Percentiles rank a stretch among this genome's conserved stretches.
These are phyloP conservation scores for Rostratula benghalensis DNA, from an alignment of 2,113 vertebrate species.

Conservation along the genomic window DNA sequence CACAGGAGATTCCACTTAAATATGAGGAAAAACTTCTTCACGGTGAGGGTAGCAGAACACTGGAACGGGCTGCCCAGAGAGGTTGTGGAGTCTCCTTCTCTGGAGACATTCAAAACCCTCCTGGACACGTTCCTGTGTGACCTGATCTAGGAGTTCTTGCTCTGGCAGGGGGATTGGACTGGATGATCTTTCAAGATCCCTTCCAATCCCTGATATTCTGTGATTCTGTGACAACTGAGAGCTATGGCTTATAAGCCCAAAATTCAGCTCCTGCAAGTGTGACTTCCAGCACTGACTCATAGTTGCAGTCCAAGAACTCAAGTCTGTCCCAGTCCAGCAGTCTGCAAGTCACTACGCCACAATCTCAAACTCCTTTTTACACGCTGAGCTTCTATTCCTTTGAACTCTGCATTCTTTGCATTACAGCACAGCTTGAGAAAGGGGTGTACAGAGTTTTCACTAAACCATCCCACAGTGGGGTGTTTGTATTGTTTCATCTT, in stretches of 20 bases:
- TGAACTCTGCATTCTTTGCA: neutral
- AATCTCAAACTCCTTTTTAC: neutral
- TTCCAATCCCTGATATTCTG: no score
- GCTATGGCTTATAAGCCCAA: neutral
- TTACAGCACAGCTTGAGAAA: neutral
- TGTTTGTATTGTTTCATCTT: neutral
- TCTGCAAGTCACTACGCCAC: neutral
- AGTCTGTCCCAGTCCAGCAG: neutral
- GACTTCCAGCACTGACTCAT: neutral
- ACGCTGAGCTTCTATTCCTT: neutral
- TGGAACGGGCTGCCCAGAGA: no score
- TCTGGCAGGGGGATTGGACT: no score
- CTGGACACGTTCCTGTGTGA: no score
- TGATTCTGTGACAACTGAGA: accelerated
- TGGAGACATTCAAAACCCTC: no score
- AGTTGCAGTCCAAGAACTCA: neutral
- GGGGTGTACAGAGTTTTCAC: neutral
- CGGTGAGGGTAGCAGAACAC: no score
- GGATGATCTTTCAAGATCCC: no score
- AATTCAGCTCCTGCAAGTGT: neutral
- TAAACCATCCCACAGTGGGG: neutral
- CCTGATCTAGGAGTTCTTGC: no score
- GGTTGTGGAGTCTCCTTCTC: no score
- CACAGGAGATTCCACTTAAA: no score
- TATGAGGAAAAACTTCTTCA: no score